Conservation (phyloP, 2,113 vertebrate genomes). For the Acrocephalus arundinaceus region DNA sequence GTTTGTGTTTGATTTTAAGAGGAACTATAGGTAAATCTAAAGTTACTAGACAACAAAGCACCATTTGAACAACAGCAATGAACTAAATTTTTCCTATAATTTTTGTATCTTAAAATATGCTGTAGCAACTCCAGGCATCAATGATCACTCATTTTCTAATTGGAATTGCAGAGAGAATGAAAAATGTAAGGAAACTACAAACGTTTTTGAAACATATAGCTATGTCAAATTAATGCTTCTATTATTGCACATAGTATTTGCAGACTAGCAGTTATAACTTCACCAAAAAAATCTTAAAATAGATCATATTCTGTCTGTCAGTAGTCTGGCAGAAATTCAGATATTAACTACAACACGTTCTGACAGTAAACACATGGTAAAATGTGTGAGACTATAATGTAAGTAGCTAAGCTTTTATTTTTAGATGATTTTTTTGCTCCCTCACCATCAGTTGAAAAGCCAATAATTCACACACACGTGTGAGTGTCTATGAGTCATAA, state of each 20-base stretch:
- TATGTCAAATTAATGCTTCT: constrained; percentile 37
- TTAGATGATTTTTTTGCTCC: constrained; percentile 28
- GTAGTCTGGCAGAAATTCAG: constrained; percentile 44
- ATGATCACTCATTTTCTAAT: not conserved
- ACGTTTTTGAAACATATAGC: not conserved
- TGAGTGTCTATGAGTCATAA: constrained; percentile 27
- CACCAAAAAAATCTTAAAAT: not conserved
- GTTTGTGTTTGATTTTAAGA: constrained; percentile 16
- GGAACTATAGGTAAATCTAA: not conserved
- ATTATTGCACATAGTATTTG: constrained; percentile 37
- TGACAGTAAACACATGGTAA: constrained; percentile 61
- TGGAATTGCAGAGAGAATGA: constrained; percentile 18
- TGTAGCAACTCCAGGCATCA: not conserved
- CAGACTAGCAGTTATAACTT: constrained; percentile 36
- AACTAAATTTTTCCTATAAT: not conserved
- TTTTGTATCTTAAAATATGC: not conserved
- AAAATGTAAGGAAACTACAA: not conserved
- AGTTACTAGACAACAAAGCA: not conserved
- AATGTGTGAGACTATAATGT: constrained; percentile 37
- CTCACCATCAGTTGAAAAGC: constrained; percentile 18
- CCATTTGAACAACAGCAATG: not conserved
- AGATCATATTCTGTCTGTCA: constrained; percentile 48
- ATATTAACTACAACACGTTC: constrained; percentile 40
- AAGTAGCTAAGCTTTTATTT: constrained; percentile 46
- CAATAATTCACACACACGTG: not conserved